These are phyloP conservation scores for Electrophaes corylata DNA, from an alignment of 2,888 invertebrate genomes.

Conservation along the genomic window DNA sequence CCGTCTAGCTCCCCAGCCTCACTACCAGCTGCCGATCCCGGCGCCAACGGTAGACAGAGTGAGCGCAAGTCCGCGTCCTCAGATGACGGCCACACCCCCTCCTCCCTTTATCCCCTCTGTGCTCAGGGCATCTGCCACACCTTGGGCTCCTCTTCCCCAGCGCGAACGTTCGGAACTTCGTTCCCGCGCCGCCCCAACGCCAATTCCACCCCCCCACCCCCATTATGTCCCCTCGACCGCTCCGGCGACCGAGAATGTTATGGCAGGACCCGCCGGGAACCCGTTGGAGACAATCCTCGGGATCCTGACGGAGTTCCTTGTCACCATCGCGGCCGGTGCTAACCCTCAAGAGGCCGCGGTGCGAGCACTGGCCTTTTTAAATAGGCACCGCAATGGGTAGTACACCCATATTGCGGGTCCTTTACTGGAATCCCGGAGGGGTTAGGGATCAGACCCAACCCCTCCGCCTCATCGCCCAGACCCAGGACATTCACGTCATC, in stretches of 20 bases:
- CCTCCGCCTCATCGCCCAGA: slow-evolving; percentile 5
- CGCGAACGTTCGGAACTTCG: not conserved
- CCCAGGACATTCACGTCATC: not conserved
- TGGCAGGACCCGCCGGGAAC: not conserved
- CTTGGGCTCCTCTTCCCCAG: not conserved
- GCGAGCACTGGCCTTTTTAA: not conserved
- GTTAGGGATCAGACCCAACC: not conserved
- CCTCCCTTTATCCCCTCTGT: not conserved
- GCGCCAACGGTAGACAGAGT: not conserved
- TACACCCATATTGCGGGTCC: not conserved
- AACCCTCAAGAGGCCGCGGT: not conserved
- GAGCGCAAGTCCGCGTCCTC: not conserved
- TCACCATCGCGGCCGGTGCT: not conserved
- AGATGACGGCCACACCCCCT: not conserved
- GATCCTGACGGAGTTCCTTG: not conserved
- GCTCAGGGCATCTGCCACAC: not conserved
- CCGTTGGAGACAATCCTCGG: not conserved
- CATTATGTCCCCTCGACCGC: not conserved
- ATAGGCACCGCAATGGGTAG: not conserved
- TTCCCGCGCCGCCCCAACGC: not conserved
- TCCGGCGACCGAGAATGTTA: not conserved
- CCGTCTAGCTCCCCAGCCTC: not conserved
- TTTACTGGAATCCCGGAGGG: slow-evolving; percentile 25
- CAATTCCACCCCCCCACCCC: not conserved
- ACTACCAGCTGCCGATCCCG: not conserved